Conservation (phyloP, 2,797 vertebrate species). For the Anguilla obscura region DNA sequence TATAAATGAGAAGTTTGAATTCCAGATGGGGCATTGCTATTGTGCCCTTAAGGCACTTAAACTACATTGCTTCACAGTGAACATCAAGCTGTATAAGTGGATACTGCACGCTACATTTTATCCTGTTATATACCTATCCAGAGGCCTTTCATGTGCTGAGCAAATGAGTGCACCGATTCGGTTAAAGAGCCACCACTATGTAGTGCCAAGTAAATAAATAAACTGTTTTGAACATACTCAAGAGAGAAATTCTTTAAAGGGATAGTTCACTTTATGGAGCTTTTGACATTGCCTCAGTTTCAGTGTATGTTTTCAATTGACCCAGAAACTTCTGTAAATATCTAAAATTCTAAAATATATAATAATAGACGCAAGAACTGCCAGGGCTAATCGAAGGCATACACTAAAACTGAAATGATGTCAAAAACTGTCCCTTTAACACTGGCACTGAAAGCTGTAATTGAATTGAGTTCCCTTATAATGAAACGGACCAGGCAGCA, state of each 20-base stretch:
- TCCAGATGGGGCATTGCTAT: background rate
- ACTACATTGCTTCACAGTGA: background rate
- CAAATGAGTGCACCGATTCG: background rate
- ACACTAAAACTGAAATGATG: background rate
- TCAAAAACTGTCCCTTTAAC: background rate
- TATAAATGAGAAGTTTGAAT: background rate
- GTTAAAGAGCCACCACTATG: background rate
- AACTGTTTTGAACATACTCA: background rate
- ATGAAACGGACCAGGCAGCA: background rate
- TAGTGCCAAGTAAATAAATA: background rate
- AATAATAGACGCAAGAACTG: background rate
- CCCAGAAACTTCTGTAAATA: background rate
- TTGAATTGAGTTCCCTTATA: background rate
- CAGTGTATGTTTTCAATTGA: background rate
- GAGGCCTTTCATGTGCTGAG: background rate
- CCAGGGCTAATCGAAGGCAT: background rate
- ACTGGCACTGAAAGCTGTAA: background rate
- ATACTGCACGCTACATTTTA: background rate
- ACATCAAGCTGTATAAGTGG: background rate
- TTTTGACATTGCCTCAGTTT: background rate
- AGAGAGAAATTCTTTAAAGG: background rate
- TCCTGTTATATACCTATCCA: background rate
- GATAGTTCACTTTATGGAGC: background rate
- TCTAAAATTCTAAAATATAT: background rate
- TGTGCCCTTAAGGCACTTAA: background rate